Percentiles rank a stretch among this genome's conserved stretches.
These are phyloP conservation scores for Alethe diademata DNA, from an alignment of 2,113 vertebrate species.

Conservation along the genomic window DNA sequence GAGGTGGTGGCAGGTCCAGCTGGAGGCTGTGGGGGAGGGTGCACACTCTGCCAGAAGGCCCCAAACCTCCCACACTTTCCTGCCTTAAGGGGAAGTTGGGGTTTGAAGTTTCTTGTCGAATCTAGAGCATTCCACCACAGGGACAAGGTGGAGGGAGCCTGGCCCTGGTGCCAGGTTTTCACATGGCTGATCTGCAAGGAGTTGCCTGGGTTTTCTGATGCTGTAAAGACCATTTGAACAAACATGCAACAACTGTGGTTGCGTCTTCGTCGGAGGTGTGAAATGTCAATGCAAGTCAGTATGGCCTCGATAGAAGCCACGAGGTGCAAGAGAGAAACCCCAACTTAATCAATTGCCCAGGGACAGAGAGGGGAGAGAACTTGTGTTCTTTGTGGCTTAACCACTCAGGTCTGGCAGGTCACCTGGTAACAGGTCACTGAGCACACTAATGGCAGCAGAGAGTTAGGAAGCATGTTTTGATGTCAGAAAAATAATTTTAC, in stretches of 20 bases:
- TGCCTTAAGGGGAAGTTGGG: constrained; percentile 48
- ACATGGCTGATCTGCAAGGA: not conserved
- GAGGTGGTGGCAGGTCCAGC: not conserved
- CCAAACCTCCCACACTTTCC: constrained; percentile 51
- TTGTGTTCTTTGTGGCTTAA: not conserved
- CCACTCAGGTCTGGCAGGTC: not conserved
- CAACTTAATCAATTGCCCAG: not conserved
- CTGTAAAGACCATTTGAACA: not conserved
- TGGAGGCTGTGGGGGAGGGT: not conserved
- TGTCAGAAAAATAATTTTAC: not conserved
- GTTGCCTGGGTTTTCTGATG: not conserved
- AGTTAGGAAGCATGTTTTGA: not conserved
- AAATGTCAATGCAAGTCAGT: not conserved
- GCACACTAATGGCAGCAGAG: not conserved
- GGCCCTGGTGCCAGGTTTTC: not conserved
- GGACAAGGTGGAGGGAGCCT: not conserved
- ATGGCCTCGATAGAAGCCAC: not conserved
- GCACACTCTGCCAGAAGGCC: not conserved
- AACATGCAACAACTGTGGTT: not conserved
- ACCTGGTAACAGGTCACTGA: not conserved
- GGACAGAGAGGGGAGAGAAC: not conserved
- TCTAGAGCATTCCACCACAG: constrained; percentile 22
- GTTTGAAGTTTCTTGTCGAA: not conserved
- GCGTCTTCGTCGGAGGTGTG: not conserved
- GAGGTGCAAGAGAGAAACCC: not conserved